Evolutionary conservation across 2,113 vertebrate genomes (phyloP), one percentile per base, ranked within the genome.

Genomic region (Canis aureus): DNA sequence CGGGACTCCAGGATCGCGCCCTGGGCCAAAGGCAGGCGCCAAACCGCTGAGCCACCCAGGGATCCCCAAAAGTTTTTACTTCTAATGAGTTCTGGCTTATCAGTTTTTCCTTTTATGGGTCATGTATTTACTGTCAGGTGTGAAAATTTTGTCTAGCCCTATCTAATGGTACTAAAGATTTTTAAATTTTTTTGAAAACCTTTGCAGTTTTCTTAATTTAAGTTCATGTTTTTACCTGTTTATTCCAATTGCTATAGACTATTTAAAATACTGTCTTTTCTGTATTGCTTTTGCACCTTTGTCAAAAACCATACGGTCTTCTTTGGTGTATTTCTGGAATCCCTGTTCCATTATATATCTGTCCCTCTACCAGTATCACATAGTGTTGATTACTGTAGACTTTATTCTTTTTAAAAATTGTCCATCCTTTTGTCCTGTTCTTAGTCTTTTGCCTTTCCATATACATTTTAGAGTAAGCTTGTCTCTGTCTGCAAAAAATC

Each of bases 241-340:
- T 95, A 66, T 57, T 32, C 27, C 20, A 92, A 2, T 82, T 55
- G 35, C n/a, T 59, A 17, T 35, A 74, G 64, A 87, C 35, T 35
- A 12, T 74, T 82, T 92, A 49, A 74, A 92, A 49, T 5, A 22
- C 71, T 43, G 12, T 38, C 38, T 74, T 73, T 74, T 74, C 22
- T 87, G 43, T 87, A 57, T 81, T 81, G 57, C 64, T 64, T 78
- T 87, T 43, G 15, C 17, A n/a, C 32, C 55, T 74, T 86, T 73
- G 64, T 73, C 16, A 81, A 86, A 92, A 81, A 43, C 74, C 25
- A 49, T 11, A 57, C 57, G n/a, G 76, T 87, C 11, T 82, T 91
- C 13, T 80, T 85, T 62, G n/a, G 3, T 96, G 11, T 35, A 66
- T 82, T 87, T 81, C 76, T 92, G 55, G 19, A 73, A 92, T 92